phyloP scores from a whole-genome alignment of 1,140 invertebrate genomes.

The Drosophila asahinai region DNA sequence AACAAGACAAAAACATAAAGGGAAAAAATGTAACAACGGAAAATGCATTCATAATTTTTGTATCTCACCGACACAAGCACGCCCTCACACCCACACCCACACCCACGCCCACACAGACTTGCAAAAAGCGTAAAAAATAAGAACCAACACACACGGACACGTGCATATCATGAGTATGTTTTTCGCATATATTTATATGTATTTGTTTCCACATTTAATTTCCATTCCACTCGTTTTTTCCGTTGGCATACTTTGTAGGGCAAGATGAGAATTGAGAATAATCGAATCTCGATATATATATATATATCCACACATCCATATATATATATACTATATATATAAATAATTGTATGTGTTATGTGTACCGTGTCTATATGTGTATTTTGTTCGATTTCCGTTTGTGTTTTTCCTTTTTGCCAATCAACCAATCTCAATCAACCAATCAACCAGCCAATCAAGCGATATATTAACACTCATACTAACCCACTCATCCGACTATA shows the following conservation, averaged over 20 bases:
- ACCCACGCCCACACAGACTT: constrained; percentile 10
- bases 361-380: constrained; percentile 85
- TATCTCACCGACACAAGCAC: constrained; percentile 39
- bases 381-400: constrained; percentile 78
- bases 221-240: constrained; percentile 26
- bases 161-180: constrained; percentile 52
- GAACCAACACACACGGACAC: constrained; percentile 10
- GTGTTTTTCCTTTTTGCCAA: constrained; percentile 48
- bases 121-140: constrained; percentile 17
- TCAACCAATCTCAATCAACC: constrained; percentile 53
- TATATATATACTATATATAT: constrained; percentile 43
- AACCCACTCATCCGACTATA: constrained; percentile 47
- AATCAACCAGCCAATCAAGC: constrained; percentile 58
- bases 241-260: constrained; percentile 54
- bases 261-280: constrained; percentile 58
- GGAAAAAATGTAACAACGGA: constrained; percentile 28
- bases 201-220: constrained; percentile 48
- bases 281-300: constrained; percentile 64
- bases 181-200: constrained; percentile 6
- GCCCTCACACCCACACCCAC: constrained; percentile 7
- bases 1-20: constrained; percentile 24
- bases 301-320: constrained; percentile 48
- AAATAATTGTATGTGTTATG: constrained; percentile 77
- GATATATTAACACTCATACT: constrained; percentile 76
- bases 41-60: constrained; percentile 44